Base-by-base conservation (phyloP, 2,888 invertebrate genomes). In the Teleogryllus oceanicus region DNA sequence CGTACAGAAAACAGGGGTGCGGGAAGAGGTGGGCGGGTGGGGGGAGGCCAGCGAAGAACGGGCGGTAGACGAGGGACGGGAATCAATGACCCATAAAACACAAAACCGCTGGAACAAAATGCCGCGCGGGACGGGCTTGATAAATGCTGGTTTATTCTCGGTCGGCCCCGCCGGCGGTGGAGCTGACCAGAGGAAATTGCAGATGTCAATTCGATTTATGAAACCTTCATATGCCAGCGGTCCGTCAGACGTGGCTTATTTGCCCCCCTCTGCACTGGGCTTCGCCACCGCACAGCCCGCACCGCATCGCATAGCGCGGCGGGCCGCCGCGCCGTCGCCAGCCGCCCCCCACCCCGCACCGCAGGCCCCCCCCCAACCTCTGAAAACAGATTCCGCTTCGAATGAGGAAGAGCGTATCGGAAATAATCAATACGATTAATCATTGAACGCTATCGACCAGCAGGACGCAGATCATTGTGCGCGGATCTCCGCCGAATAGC, bases 181-280 rank as follows among this genome's bases (percentile, higher is more conserved):
- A 3, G 62, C 62, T 62, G 62, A 62, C 62, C 62, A 62, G n/a
- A 62, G 62, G 62, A 62, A 62, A 62, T 62, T n/a, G 62, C 16
- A 62, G 62, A 62, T 62, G 13, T n/a, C 62, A 62, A 62, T 62
- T 62, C 16, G 62, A 62, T 62, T 62, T 62, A 62, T 62, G 62
- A 62, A 62, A 62, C 62, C 62, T 62, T 62, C 62, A 62, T 62
- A 13, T 62, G 62, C 62, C 62, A 62, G n/a, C n/a, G 62, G 62
- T 62, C n/a, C 62, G 62, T 62, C 62, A 62, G 62, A n/a, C 62
- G 13, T 18, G 16, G 62, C 16, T 62, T 62, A 62, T 62, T 62
- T 62, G 62, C 11, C 62, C 62, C n/a, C 62, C 62, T 18, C n/a
- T n/a, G 62, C 62, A 62, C 62, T 18, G 16, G 62, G n/a, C n/a